Percentiles rank a stretch among this genome's conserved stretches.
Evolutionary conservation across 2,888 invertebrate species (phyloP).

Genomic region (Ectemnius cavifrons): DNA sequence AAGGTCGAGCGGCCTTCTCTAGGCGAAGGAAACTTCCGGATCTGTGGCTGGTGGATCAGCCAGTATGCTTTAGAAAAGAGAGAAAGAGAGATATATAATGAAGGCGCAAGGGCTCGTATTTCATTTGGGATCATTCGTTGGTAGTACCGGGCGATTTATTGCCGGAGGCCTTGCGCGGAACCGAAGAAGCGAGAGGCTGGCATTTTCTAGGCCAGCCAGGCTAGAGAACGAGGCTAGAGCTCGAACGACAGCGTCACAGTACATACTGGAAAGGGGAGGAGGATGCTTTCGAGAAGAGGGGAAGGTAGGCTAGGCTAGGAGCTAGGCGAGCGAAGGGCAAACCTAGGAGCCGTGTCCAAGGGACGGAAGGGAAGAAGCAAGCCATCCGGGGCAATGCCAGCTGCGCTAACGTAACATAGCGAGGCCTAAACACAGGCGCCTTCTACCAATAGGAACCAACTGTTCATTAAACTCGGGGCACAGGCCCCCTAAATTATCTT

Average conservation of each 20-base stretch:
- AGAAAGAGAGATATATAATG: slow-evolving; percentile 38
- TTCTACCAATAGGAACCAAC: slow-evolving; percentile 75
- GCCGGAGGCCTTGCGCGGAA: slow-evolving; percentile 20
- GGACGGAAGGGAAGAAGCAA: slow-evolving; percentile 30
- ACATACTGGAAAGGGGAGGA: slow-evolving; percentile 48
- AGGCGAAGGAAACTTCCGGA: slow-evolving; percentile 4
- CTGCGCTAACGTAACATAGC: slow-evolving; percentile 72
- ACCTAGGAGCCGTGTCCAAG: slow-evolving; percentile 17
- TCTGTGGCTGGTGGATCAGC: not conserved
- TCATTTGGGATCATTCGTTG: slow-evolving; percentile 48
- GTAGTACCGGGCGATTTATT: slow-evolving; percentile 40
- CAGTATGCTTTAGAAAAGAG: slow-evolving; percentile 12
- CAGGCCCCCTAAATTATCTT: slow-evolving; percentile 68
- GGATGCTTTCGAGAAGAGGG: slow-evolving; percentile 49
- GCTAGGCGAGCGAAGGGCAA: slow-evolving; percentile 37
- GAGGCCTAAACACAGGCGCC: slow-evolving; percentile 67
- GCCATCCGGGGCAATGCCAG: slow-evolving; percentile 67
- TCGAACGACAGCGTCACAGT: no score
- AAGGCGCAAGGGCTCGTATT: slow-evolving; percentile 43
- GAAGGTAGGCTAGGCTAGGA: slow-evolving; percentile 33
- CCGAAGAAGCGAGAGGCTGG: slow-evolving; percentile 21
- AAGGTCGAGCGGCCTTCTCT: not conserved
- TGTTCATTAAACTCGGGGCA: slow-evolving; percentile 73
- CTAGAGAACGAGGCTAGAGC: slow-evolving; percentile 55
- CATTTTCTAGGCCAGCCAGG: slow-evolving; percentile 59